phyloP scores from a whole-genome alignment of 2,888 invertebrate species.

The Aphidius colemani region DNA sequence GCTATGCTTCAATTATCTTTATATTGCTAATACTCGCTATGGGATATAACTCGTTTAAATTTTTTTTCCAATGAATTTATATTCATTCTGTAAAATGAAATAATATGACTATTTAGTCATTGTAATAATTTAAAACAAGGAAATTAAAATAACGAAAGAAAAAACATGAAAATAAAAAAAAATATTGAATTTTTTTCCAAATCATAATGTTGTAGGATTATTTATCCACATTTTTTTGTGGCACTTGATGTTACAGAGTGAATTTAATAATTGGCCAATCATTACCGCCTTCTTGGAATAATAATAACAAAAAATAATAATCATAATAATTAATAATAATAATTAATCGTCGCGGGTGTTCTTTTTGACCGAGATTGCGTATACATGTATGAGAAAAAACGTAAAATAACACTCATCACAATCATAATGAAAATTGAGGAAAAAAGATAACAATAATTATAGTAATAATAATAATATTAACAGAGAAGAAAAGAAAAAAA shows the following conservation, averaged over 20 bases:
- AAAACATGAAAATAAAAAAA: background rate
- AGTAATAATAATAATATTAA: too few relatives aligned
- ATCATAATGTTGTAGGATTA: too few relatives aligned
- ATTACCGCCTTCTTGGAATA: background rate
- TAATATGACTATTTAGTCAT: background rate
- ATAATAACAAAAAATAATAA: too few relatives aligned
- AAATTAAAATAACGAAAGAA: background rate
- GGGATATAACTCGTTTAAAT: too few relatives aligned
- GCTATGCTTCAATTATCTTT: too few relatives aligned
- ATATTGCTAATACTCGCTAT: too few relatives aligned
- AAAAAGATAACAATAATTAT: too few relatives aligned
- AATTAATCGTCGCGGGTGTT: slow-evolving; percentile 11
- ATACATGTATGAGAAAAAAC: slow-evolving; percentile 1
- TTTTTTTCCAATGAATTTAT: too few relatives aligned
- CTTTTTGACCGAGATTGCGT: slow-evolving; percentile 2
- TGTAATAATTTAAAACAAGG: background rate
- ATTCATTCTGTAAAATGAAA: too few relatives aligned
- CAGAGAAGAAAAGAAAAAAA: too few relatives aligned
- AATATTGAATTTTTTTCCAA: background rate
- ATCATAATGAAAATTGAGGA: too few relatives aligned
- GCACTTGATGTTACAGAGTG: background rate
- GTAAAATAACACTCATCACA: background rate
- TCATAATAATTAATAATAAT: background rate
- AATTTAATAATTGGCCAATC: slow-evolving; percentile 5
- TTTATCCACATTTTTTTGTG: too few relatives aligned